phyloP scores from a whole-genome alignment of 2,113 vertebrate species.

The Dromas ardeola region DNA sequence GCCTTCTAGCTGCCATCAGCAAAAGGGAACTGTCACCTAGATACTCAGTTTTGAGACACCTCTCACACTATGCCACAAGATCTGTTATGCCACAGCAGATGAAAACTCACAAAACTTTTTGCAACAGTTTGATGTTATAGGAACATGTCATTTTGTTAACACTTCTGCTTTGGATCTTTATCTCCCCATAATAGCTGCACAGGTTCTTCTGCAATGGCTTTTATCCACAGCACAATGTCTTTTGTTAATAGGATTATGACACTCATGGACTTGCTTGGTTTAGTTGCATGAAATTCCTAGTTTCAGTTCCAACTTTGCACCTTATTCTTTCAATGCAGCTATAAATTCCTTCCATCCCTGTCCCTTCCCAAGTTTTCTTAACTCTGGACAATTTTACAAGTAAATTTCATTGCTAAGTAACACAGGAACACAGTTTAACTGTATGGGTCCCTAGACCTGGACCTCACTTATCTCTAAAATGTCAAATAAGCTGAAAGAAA shows the following conservation, averaged over 20 bases:
- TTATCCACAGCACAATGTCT: not conserved
- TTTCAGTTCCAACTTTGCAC: not conserved
- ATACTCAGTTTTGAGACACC: not conserved
- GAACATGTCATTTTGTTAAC: not conserved
- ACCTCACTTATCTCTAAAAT: not conserved
- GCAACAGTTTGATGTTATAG: not conserved
- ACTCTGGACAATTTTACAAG: not conserved
- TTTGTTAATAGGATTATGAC: not conserved
- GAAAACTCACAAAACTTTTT: not conserved
- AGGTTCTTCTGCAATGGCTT: not conserved
- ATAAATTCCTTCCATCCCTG: not conserved
- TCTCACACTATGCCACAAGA: not conserved
- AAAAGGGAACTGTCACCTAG: not conserved
- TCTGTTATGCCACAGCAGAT: not conserved
- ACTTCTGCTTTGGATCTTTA: not conserved
- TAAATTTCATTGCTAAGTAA: not conserved
- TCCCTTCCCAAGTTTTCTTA: not conserved
- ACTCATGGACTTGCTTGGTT: not conserved
- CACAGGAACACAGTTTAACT: not conserved
- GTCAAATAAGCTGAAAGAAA: not conserved
- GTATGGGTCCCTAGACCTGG: not conserved
- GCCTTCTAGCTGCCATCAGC: not conserved
- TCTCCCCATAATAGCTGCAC: not conserved
- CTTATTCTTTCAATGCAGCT: not conserved
- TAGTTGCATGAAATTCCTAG: not conserved